Evolutionary conservation across 2,113 vertebrate species (phyloP), one percentile per base, ranked within the genome.

Genomic region (Alectura lathami): DNA sequence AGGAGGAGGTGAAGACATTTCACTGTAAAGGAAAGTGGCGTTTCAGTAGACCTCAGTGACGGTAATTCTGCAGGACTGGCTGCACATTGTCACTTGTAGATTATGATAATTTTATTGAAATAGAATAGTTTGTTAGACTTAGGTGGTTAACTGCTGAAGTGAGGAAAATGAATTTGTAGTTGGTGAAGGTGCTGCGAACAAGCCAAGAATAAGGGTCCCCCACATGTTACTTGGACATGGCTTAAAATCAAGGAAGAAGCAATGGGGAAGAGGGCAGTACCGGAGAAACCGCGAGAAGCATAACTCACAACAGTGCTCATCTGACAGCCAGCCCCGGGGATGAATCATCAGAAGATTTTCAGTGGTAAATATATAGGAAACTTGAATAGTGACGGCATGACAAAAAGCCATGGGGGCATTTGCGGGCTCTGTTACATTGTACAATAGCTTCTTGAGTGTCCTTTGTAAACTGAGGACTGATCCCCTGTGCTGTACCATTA

Each of bases 371-470:
- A 62, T 80, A 92, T 86, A 90, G 88, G 91, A 88, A 93, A 82
- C 43, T 83, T 94, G 97, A 98, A 95, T 97, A 98, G 94, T 4
- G 63, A 97, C 92, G 97, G 97, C 93, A 96, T 97, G 96, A 98
- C 97, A 98, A 97, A 97, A 98, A 98, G 96, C 89, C 89, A 92
- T 63, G 85, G 54, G 38, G 89, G 48, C 77, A 88, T 84, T 83
- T 91, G 85, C 54, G 22, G 76, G 86, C 74, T 94, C 83, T 92
- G 89, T 76, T 93, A 78, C 91, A n/a, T 86, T 89, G 89, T 63
- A 34, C 93, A 89, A 89, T 64, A 82, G 17, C 36, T 84, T 93
- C 57, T 70, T 47, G n/a, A 51, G 64, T 68, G 87, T 93, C 78
- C 88, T 96, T 96, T 94, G 59, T 63, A 89, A 86, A 91, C 15